A percentile compares a stretch with the other conserved stretches of the same genome.
Conservation (phyloP, 2,888 invertebrate genomes). For the Epirrhoe alternata region DNA sequence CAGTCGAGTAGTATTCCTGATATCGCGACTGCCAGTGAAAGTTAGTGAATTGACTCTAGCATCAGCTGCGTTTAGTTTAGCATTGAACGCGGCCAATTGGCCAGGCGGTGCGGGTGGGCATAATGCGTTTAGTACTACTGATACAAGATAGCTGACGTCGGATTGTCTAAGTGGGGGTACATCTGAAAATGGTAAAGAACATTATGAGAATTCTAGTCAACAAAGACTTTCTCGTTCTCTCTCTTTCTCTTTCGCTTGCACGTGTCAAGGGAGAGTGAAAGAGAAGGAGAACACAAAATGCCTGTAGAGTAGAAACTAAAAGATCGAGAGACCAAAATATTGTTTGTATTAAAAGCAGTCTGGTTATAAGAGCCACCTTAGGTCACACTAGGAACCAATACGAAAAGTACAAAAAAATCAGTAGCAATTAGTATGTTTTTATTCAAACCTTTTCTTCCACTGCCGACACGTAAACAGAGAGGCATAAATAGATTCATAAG, state of each 20-base stretch:
- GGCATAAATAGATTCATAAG: conserved; percentile 98
- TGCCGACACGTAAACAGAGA: conserved; percentile 96
- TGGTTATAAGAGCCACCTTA: too few relatives aligned
- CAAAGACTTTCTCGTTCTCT: too few relatives aligned
- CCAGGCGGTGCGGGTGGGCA: conserved; percentile 87
- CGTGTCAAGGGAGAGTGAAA: too few relatives aligned
- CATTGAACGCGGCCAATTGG: conserved; percentile 89
- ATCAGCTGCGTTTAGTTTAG: conserved; percentile 89
- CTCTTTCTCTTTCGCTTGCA: too few relatives aligned
- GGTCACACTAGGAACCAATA: too few relatives aligned
- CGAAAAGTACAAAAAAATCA: too few relatives aligned
- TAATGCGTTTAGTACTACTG: conserved; percentile 95
- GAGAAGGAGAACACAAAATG: too few relatives aligned
- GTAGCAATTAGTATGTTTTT: conserved; percentile 6
- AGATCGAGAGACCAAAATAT: too few relatives aligned
- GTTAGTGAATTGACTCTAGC: conserved; percentile 92
- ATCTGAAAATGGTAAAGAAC: conserved; percentile 82
- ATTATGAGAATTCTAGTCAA: too few relatives aligned
- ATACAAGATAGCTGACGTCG: conserved; percentile 96
- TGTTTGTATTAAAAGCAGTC: too few relatives aligned
- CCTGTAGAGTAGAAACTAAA: too few relatives aligned
- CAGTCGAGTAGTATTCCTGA: conserved; percentile 90
- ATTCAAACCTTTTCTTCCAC: conserved; percentile 94
- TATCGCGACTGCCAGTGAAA: conserved; percentile 91
- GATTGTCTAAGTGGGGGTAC: conserved; percentile 94